A percentile compares a stretch with the other conserved stretches of the same genome.
Conservation (phyloP, 2,113 vertebrate species). For the Melospiza melodia region DNA sequence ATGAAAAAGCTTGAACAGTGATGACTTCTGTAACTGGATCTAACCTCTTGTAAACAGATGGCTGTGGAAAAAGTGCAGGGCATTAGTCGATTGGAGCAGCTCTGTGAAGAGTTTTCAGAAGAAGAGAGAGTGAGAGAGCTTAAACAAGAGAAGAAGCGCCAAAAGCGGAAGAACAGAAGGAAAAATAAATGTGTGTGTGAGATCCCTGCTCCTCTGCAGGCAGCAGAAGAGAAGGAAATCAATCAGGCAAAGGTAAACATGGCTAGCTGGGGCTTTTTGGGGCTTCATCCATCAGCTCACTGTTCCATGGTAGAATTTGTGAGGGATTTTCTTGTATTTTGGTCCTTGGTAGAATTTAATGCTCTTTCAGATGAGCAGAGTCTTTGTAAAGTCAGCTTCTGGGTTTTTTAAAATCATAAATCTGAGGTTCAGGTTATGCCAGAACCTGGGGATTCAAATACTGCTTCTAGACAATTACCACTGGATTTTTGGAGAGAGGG, state of each 20-base stretch:
- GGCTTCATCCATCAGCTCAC: not conserved
- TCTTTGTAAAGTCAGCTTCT: not conserved
- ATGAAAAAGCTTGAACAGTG: not conserved
- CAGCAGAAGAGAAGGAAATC: conserved; percentile 82
- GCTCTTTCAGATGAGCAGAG: not conserved
- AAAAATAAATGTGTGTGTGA: conserved; percentile 95
- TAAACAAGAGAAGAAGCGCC: conserved; percentile 97
- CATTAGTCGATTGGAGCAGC: conserved; percentile 93
- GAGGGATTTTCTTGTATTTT: not conserved
- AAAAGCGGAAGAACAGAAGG: conserved; percentile 94
- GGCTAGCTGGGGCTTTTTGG: not conserved
- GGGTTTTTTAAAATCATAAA: not conserved
- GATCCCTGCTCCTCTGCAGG: conserved; percentile 79
- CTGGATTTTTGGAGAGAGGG: not conserved
- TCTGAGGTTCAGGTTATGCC: not conserved
- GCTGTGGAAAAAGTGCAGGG: conserved; percentile 97
- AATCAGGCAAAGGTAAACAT: conserved; percentile 83
- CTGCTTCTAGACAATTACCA: not conserved
- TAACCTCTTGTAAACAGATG: conserved; percentile 79
- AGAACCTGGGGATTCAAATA: not conserved
- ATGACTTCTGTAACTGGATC: not conserved
- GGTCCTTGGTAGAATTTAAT: not conserved
- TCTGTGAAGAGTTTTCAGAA: conserved; percentile 95
- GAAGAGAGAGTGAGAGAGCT: conserved; percentile 94
- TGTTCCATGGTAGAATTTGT: not conserved